phyloP scores from a whole-genome alignment of 2,113 vertebrate genomes.

The Ciconia stormi region DNA sequence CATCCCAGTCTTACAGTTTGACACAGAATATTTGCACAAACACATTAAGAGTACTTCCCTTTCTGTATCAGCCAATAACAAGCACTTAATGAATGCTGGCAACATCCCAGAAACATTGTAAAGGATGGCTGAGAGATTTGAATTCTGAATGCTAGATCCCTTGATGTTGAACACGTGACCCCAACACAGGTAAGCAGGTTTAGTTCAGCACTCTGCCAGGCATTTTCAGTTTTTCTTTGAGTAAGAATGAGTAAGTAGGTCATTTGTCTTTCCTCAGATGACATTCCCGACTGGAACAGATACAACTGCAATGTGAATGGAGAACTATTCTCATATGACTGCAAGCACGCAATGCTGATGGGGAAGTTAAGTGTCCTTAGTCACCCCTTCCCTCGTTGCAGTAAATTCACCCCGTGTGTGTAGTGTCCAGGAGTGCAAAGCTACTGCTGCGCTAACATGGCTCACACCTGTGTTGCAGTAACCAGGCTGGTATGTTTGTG shows the following conservation, averaged over 20 bases:
- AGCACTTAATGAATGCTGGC: background rate
- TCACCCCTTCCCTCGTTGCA: background rate
- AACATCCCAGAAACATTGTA: background rate
- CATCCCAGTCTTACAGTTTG: background rate
- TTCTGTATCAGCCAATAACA: background rate
- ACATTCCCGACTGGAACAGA: slow-evolving; percentile 4
- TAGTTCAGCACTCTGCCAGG: background rate
- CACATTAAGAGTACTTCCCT: background rate
- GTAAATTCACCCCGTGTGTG: background rate
- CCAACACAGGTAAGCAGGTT: background rate
- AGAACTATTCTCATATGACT: slow-evolving; percentile 16
- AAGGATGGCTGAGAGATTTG: background rate
- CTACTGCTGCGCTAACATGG: fast-evolving
- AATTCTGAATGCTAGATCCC: background rate
- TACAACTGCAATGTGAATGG: background rate
- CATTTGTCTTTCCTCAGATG: slow-evolving; percentile 39
- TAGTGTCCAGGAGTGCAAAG: background rate
- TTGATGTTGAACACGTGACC: background rate
- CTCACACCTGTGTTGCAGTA: background rate
- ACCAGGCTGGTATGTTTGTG: background rate
- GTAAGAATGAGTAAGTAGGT: slow-evolving; percentile 13
- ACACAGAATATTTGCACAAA: background rate
- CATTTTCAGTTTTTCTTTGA: slow-evolving; percentile 9
- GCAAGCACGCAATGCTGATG: slow-evolving; percentile 26
- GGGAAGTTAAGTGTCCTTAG: slow-evolving; percentile 19